A percentile compares a stretch with the other conserved stretches of the same genome.
These are phyloP conservation scores for Leptopilina clavipes DNA, from an alignment of 1,140 invertebrate genomes.

Conservation along the genomic window DNA sequence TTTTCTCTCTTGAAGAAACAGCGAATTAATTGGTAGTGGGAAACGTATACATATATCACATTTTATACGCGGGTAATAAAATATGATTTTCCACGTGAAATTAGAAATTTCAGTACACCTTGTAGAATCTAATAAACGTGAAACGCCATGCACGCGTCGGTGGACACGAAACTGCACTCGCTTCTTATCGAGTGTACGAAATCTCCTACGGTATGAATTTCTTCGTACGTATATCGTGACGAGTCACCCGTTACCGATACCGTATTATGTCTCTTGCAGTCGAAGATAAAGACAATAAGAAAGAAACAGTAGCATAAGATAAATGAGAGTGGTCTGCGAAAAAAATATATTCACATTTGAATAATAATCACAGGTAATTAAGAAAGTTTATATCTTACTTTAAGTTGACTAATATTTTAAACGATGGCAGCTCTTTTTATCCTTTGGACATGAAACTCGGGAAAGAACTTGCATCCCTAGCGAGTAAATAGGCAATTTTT, in stretches of 20 bases:
- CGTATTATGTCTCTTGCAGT: constrained; percentile 15
- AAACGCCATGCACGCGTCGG: neutral
- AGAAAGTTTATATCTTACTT: neutral
- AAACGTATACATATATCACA: no score
- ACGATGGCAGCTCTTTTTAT: no score
- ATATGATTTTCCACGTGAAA: neutral
- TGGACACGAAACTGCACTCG: constrained; percentile 28
- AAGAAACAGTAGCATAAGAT: neutral
- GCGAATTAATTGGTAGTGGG: no score
- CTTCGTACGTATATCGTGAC: constrained; percentile 23
- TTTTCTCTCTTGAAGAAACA: no score
- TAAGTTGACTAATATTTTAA: no score
- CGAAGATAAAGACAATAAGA: constrained; percentile 13
- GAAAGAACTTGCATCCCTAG: no score
- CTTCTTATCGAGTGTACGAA: constrained; percentile 13
- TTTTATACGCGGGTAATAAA: no score
- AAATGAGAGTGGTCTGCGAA: neutral
- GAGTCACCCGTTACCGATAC: constrained; percentile 34
- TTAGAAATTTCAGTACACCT: neutral
- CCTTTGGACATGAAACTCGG: no score
- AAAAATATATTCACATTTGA: neutral
- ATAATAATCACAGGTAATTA: constrained; percentile 10
- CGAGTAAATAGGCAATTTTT: no score
- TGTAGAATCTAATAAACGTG: constrained; percentile 11
- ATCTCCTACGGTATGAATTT: constrained; percentile 12